Base-by-base conservation (phyloP, 2,888 invertebrate species). In the Drosophila robusta region DNA sequence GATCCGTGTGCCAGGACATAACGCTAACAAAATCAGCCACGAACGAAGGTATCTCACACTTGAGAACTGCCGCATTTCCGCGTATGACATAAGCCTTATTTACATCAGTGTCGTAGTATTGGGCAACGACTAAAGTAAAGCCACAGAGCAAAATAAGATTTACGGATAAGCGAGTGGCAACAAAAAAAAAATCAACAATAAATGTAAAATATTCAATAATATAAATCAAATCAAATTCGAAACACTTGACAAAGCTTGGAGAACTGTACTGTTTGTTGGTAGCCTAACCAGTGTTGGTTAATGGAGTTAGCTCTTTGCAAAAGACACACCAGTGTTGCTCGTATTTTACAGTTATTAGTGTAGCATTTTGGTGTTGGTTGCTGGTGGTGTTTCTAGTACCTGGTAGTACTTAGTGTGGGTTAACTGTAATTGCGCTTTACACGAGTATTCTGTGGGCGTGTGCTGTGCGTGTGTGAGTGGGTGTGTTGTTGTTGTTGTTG, bases 1-100 rank as follows among this genome's bases (percentile, higher is more conserved):
- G 89, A 93, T 97, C 96, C 76, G 96, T 96, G 87, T 96, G 96
- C 97, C 97, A 97, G 34, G 96, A 96, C 45, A 96, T 94, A 81
- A 98, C 97, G 88, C 94, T 94, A 75, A 98, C 97, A 93, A 98
- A 98, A 93, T 98, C 98, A 74, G 97, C 97, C 68, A 98, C 97
- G 93, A 97, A 98, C 58, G 97, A 97, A 39, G 98, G 98, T 85
- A 97, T 96, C 87, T 96, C 96, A 93, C 97, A 97, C 93, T 97
- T 97, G 86, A 97, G 93, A 67, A 97, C 96, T 12, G 97, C 97
- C 39, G 96, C 95, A 92, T 97, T 97, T 62, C 97, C 97, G 79
- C 96, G 94, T 89, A 97, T 97, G 47, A 97, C 97, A 92, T 97
- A 97, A 91, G 97, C 97, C 93, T 97, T 96, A 93, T 97, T 97